Base-by-base conservation (phyloP, 2,888 invertebrate species). In the Drosophila macrothrix region DNA sequence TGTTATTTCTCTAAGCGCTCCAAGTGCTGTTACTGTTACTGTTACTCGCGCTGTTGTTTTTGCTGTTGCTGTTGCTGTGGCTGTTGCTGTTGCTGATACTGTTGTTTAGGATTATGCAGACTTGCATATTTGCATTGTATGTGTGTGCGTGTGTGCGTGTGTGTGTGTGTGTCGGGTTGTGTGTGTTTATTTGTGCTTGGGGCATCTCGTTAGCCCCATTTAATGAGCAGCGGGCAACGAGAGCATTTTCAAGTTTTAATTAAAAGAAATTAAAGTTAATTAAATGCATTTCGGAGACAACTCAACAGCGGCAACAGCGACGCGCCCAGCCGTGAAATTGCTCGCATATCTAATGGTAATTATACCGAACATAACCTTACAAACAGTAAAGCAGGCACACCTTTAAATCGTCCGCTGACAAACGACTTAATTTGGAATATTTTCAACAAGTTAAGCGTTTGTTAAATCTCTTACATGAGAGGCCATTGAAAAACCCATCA, bases 191-290 rank as follows among this genome's bases (percentile, higher is more conserved):
- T 25, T 25, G 16, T 46, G 46, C 16, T 16, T 53, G 4, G 65
- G 46, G 58, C 67, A 60, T 60, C 53, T 41, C 71, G 73, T 68
- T 77, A 60, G 35, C 59, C 59, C 50, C 67, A 52, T 37, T 76
- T 77, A 80, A 80, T 80, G 80, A 78, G 76, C 73, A 56, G 54
- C 31, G 41, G 41, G 65, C 37, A 46, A 52, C 58, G 49, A 62
- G 31, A 55, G 56, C 67, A 72, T 82, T 83, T 73, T 73, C 67
- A 69, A 76, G 76, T 78, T 78, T 78, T 83, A 85, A 85, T 85
- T 87, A 87, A 85, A 85, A 73, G 83, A 76, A 84, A 87, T 85
- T 87, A 79, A 84, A 87, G 80, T 87, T 87, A 85, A 87, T 85
- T 83, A 85, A 84, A 82, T 87, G 80, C 80, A 80, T 67, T 67